Conservation (phyloP, 1,140 invertebrate genomes). For the Drosophila repleta region DNA sequence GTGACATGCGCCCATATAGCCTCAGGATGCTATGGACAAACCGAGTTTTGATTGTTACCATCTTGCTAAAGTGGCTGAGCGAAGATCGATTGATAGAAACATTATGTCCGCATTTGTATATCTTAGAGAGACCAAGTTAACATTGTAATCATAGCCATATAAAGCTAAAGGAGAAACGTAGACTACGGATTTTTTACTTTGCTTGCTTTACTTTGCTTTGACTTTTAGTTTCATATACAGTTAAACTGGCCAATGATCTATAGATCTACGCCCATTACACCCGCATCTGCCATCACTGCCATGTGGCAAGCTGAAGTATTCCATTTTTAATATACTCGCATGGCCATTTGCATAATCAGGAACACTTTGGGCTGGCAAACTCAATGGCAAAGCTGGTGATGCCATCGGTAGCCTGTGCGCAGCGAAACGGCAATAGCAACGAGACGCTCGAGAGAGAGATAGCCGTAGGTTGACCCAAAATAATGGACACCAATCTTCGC, state of each 20-base stretch:
- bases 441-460: slow-evolving; percentile 33
- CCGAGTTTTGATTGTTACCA: not conserved
- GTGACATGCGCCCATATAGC: slow-evolving; percentile 1
- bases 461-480: slow-evolving; percentile 56
- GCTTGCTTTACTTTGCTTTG: too few species aligned
- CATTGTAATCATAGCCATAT: too few species aligned
- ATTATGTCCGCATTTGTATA: too few species aligned
- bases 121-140: too few species aligned
- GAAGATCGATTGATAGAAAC: too few species aligned
- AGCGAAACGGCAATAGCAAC: slow-evolving; percentile 18
- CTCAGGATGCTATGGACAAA: slow-evolving; percentile 1
- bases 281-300: not conserved
- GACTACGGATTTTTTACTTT: too few species aligned
- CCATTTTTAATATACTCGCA: slow-evolving; percentile 43
- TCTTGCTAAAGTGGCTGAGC: too few species aligned
- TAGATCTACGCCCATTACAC: not conserved
- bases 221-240: not conserved
- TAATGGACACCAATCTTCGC: slow-evolving; percentile 58
- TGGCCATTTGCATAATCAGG: slow-evolving; percentile 47
- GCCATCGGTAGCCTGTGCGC: slow-evolving; percentile 30
- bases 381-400: slow-evolving; percentile 41
- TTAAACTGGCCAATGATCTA: not conserved
- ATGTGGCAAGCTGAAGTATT: slow-evolving; percentile 11
- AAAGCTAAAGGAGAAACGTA: too few species aligned
- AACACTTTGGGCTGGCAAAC: slow-evolving; percentile 40